Evolutionary conservation across 92 coral and sea anemone species (phyloP).

Genomic region (Porites evermanni): DNA sequence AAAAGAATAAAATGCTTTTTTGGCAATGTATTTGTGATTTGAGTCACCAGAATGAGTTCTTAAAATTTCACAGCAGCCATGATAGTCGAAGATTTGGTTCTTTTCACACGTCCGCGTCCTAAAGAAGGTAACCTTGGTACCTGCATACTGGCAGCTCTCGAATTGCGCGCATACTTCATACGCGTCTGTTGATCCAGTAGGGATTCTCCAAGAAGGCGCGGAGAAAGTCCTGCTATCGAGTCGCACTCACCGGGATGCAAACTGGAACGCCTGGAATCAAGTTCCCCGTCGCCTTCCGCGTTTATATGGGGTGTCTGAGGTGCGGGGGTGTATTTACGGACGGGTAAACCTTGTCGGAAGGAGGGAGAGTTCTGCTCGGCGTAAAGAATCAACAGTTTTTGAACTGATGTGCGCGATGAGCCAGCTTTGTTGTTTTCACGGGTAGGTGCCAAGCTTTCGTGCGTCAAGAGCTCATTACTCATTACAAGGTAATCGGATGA

Average conservation of each 20-base stretch:
- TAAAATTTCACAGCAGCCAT: not conserved
- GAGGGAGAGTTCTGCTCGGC: slow-evolving; percentile 76
- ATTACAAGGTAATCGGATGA: not conserved
- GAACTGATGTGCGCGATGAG: slow-evolving; percentile 59
- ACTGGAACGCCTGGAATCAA: slow-evolving; percentile 14
- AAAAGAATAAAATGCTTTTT: no score
- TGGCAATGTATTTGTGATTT: no score
- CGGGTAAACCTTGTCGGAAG: slow-evolving; percentile 70
- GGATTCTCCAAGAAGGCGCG: slow-evolving; percentile 50
- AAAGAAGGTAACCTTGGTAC: slow-evolving; percentile 63
- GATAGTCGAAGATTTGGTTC: slow-evolving; percentile 55
- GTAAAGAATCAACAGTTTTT: slow-evolving; percentile 69
- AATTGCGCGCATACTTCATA: slow-evolving; percentile 63
- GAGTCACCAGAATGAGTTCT: not conserved
- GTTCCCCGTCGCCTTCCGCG: not conserved
- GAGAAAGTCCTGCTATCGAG: slow-evolving; percentile 2
- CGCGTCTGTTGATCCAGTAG: slow-evolving; percentile 71
- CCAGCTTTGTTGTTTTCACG: not conserved
- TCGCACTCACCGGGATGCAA: slow-evolving; percentile 22
- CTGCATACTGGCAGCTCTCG: slow-evolving; percentile 81
- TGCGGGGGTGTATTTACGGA: slow-evolving; percentile 43
- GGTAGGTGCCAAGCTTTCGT: not conserved
- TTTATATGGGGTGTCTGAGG: slow-evolving; percentile 56
- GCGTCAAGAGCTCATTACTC: not conserved
- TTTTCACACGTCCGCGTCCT: slow-evolving; percentile 60